Evolutionary conservation across 2,888 invertebrate genomes (phyloP).

Genomic region (Cantharis lateralis): DNA sequence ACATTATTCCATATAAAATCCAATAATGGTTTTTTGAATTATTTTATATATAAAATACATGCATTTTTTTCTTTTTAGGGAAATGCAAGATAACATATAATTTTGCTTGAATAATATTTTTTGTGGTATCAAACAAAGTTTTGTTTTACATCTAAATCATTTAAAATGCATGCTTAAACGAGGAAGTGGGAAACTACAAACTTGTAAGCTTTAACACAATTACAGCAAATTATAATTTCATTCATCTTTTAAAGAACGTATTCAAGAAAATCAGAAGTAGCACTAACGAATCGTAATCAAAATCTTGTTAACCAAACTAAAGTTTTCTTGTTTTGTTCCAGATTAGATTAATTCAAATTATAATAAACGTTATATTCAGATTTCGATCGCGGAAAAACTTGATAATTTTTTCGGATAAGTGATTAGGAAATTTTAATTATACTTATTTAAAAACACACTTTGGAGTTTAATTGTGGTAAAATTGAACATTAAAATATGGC

Average conservation of each 20-base stretch:
- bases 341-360: neutral
- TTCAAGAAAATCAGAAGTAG: neutral
- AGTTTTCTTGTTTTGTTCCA: neutral
- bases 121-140: neutral
- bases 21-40: no score
- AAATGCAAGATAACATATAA: neutral
- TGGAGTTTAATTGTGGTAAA: neutral
- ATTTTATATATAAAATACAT: no score
- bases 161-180: neutral
- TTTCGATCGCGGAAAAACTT: neutral
- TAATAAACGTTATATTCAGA: neutral
- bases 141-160: neutral
- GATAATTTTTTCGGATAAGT: neutral
- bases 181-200: neutral
- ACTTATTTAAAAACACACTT: neutral
- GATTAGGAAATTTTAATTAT: neutral
- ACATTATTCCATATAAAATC: no score
- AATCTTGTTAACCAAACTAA: neutral
- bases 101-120: neutral
- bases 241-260: neutral
- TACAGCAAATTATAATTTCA: neutral
- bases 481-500: neutral
- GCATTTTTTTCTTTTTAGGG: neutral
- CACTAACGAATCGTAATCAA: neutral
- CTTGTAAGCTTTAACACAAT: neutral